Conservation (phyloP, 2,888 invertebrate genomes). For the Plusia festucae region DNA sequence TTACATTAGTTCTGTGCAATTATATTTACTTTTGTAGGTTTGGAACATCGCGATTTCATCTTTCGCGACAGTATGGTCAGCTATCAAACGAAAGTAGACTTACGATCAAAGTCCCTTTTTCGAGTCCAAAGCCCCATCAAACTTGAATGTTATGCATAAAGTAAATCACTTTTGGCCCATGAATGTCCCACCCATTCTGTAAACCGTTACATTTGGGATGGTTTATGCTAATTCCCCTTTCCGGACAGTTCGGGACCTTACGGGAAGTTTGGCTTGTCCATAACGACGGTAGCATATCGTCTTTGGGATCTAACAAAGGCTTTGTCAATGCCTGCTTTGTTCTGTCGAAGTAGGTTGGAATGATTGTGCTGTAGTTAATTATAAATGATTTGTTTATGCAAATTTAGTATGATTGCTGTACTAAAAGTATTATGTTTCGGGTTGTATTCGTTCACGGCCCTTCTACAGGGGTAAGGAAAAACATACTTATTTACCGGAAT, state of each 20-base stretch:
- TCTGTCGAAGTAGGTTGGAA: not conserved
- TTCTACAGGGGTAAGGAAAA: not conserved
- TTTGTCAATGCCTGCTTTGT: constrained; percentile 16
- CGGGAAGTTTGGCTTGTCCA: constrained; percentile 17
- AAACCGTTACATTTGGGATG: constrained; percentile 38
- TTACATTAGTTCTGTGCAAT: too few species aligned
- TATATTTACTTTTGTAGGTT: too few species aligned
- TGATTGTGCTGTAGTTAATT: not conserved
- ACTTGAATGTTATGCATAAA: constrained; percentile 15
- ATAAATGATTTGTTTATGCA: not conserved
- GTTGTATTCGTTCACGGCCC: not conserved
- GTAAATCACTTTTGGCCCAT: constrained; percentile 17
- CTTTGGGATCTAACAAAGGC: constrained; percentile 5
- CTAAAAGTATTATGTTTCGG: not conserved
- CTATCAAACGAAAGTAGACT: not conserved
- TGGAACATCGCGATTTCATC: too few species aligned
- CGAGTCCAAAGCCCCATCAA: constrained; percentile 9
- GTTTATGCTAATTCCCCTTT: constrained; percentile 52
- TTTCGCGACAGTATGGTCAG: constrained; percentile 1
- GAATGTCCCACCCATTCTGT: constrained; percentile 8
- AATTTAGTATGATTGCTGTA: not conserved
- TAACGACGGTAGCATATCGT: constrained; percentile 13
- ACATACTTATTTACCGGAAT: too few species aligned
- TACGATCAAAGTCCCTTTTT: constrained; percentile 1
- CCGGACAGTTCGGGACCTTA: constrained; percentile 10